These are phyloP conservation scores for Parasteatoda lunata DNA, from an alignment of 2,888 invertebrate genomes.

Conservation along the genomic window DNA sequence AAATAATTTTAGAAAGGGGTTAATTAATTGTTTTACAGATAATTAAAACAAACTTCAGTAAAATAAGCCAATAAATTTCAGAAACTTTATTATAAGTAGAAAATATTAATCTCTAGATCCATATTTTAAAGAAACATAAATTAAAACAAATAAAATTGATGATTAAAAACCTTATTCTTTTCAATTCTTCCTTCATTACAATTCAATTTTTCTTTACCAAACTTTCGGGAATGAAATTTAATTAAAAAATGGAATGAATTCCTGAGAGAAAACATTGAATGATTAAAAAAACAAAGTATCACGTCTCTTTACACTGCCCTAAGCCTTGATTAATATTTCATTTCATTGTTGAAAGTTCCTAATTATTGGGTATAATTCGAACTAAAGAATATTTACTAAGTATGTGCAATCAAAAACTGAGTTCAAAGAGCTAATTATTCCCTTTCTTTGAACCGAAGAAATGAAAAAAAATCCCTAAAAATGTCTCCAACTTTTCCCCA, in stretches of 20 bases:
- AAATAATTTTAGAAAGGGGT: too few relatives aligned
- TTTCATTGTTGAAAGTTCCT: slow-evolving; percentile 48
- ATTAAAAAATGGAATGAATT: slow-evolving; percentile 18
- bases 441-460: background rate
- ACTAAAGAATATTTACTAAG: slow-evolving; percentile 47
- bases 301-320: slow-evolving; percentile 11
- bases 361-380: slow-evolving; percentile 53
- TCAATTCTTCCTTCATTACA: slow-evolving; percentile 12
- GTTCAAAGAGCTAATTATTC: slow-evolving; percentile 60
- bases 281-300: slow-evolving; percentile 14
- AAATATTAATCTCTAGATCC: background rate
- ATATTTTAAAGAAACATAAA: too few relatives aligned
- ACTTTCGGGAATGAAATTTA: slow-evolving; percentile 20
- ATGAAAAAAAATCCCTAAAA: background rate
- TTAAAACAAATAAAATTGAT: background rate
- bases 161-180: background rate
- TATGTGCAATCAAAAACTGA: slow-evolving; percentile 36
- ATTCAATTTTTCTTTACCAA: slow-evolving; percentile 16
- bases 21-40: too few relatives aligned
- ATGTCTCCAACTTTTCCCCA: slow-evolving; percentile 14
- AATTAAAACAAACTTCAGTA: too few relatives aligned
- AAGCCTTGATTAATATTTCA: slow-evolving; percentile 56
- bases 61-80: background rate
- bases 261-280: background rate
- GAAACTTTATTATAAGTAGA: background rate